Base-by-base conservation (phyloP, 2,888 invertebrate genomes). In the Aquatica leii region DNA sequence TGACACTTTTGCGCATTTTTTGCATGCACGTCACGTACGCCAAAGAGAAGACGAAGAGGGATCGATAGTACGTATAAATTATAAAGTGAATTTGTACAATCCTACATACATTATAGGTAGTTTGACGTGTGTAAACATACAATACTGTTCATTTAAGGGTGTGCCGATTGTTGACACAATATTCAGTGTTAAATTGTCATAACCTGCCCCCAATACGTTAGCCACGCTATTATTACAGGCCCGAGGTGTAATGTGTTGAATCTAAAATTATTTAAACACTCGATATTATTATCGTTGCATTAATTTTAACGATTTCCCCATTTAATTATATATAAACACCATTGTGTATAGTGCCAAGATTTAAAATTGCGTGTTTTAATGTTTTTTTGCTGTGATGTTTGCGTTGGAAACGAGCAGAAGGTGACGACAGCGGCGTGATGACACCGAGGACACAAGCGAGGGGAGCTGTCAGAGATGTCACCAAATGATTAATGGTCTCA, bases 401-500 rank as follows among this genome's bases (percentile, higher is more conserved):
- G 70, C 67, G 73, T 74, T 75, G 77, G 77, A 77, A 78, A 77
- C 75, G 77, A 76, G 76, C 70, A 72, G 69, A 70, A 77, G 77
- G 78, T 76, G 78, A 78, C 76, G 79, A 79, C 78, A 76, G 72
- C 73, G 73, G 70, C 73, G 71, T 73, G 72, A 73, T 72, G 76
- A 74, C 73, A 73, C 72, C 75, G 73, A 74, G 73, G 54, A 35
- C 40, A 64, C 43, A 62, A 46, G 68, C 71, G 69, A 68, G 73
- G 70, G 70, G 74, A 74, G 75, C 76, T 74, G 62, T 53, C 64
- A 71, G 69, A 60, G 62, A 59, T 65, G 68, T 59, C 62, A 66
- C 75, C 64, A 37, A 65, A 78, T 82, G 82, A 82, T 82, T 82
- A 82, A 82, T 82, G 80, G 76, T 79, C 81, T 81, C 80, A 82